Percentiles rank a stretch among this genome's conserved stretches.
Conservation (phyloP, 2,888 invertebrate species). For the Nematopogon swammerdamellus region DNA sequence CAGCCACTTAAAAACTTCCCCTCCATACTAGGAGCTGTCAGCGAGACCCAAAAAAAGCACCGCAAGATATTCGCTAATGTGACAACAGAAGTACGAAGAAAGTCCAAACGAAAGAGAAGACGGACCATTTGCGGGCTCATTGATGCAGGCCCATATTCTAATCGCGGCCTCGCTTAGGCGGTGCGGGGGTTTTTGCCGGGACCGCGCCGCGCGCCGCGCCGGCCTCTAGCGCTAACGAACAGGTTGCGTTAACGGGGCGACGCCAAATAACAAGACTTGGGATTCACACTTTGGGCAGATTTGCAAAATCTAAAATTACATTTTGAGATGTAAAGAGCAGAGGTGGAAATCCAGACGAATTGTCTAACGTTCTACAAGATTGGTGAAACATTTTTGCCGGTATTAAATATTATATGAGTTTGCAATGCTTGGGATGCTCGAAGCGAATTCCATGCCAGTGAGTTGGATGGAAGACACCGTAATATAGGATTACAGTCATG, state of each 20-base stretch:
- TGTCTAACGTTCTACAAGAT: too few species aligned
- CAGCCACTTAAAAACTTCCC: not conserved
- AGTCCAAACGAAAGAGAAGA: conserved; percentile 25
- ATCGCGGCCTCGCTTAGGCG: conserved; percentile 53
- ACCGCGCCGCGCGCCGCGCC: too few species aligned
- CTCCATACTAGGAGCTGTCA: not conserved
- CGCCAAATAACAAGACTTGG: conserved; percentile 22
- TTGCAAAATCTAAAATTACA: too few species aligned
- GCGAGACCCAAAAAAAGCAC: not conserved
- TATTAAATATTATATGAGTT: too few species aligned
- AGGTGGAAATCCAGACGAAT: too few species aligned
- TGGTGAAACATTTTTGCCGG: too few species aligned
- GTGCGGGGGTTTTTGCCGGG: conserved; percentile 14
- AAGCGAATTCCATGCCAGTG: too few species aligned
- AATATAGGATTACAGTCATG: too few species aligned
- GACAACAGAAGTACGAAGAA: conserved; percentile 51
- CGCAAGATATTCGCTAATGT: conserved; percentile 53
- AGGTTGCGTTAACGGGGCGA: conserved; percentile 51
- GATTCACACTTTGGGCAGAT: not conserved
- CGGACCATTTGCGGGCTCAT: not conserved
- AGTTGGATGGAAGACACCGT: too few species aligned
- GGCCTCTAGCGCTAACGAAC: conserved; percentile 50
- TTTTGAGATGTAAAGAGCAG: too few species aligned
- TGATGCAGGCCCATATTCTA: conserved; percentile 39
- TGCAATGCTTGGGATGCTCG: too few species aligned